These are phyloP conservation scores for fruit fly (Drosophila melanogaster) DNA, from an alignment of 1,140 invertebrate species.

Conservation along the genomic window Release_6_plus_ISO1_MT NT_033777.3:8538501-8539000, in stretches of 20 bases:
- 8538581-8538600: conserved; percentile 16
- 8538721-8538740: background rate
- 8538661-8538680: conserved; percentile 32
- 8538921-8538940: conserved; percentile 8
- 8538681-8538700: conserved; percentile 23
- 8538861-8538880: conserved; percentile 1
- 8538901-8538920: conserved; percentile 16
- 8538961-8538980: background rate
- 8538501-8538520: conserved; percentile 48
- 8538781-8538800: conserved; percentile 6
- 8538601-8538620: conserved; percentile 29
- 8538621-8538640: conserved; percentile 11
- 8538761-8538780: background rate
- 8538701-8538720: conserved; percentile 55
- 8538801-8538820: conserved; percentile 3
- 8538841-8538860: conserved; percentile 1
- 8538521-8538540: conserved; percentile 65
- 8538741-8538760: conserved; percentile 28
- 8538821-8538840: background rate
- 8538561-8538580: conserved; percentile 33
- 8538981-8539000: background rate
- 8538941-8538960: background rate
- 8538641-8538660: conserved; percentile 56
- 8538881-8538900: conserved; percentile 33
- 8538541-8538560: conserved; percentile 59